Conservation (phyloP, 2,888 invertebrate genomes). For the Orgyia antiqua region DNA sequence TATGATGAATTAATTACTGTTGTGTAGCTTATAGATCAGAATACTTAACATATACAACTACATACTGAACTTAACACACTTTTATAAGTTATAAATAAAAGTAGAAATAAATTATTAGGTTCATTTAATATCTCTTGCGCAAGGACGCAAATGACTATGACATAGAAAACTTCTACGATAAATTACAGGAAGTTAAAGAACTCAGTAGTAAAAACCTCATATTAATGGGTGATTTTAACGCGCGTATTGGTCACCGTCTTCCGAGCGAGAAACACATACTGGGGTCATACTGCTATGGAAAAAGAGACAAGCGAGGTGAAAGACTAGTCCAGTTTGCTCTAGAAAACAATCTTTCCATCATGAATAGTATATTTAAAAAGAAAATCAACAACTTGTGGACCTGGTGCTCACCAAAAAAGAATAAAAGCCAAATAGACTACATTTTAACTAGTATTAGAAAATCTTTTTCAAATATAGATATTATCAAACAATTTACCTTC, state of each 20-base stretch:
- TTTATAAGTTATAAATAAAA: too few relatives aligned
- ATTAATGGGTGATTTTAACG: constrained; percentile 1
- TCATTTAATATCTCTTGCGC: too few relatives aligned
- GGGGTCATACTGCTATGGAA: constrained; percentile 1
- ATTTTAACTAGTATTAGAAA: not conserved
- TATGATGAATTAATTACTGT: too few relatives aligned
- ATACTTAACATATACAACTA: too few relatives aligned
- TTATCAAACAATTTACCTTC: not conserved
- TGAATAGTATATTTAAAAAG: not conserved
- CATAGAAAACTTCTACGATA: not conserved
- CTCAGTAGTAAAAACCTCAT: not conserved
- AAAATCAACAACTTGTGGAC: not conserved
- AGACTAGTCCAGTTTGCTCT: not conserved
- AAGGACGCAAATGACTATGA: too few relatives aligned
- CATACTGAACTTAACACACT: too few relatives aligned
- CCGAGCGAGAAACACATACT: not conserved
- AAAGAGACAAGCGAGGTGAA: not conserved
- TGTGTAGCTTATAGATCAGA: too few relatives aligned
- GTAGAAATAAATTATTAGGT: too few relatives aligned
- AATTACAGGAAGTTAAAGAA: constrained; percentile 1
- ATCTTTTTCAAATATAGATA: not conserved
- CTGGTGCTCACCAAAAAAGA: too few relatives aligned
- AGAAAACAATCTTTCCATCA: not conserved
- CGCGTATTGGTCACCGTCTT: not conserved
- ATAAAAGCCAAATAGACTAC: not conserved